A percentile compares a stretch with the other conserved stretches of the same genome.
These are phyloP conservation scores for Pterocles burchelli DNA, from an alignment of 2,113 vertebrate species.

Conservation along the genomic window DNA sequence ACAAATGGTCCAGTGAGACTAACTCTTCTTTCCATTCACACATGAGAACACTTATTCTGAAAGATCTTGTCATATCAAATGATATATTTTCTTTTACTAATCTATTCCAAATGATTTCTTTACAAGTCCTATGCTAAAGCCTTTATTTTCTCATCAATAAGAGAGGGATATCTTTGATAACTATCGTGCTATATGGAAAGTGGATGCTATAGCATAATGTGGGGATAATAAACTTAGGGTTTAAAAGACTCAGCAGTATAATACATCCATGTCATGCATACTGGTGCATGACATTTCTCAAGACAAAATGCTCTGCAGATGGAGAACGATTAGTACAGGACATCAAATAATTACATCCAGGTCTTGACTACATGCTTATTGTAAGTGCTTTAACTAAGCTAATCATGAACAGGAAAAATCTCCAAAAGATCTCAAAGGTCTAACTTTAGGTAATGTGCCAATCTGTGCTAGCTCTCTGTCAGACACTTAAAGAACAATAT, in stretches of 20 bases:
- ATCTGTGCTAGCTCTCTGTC: neutral
- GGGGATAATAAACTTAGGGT: neutral
- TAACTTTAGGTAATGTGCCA: neutral
- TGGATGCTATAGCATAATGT: neutral
- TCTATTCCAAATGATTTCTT: neutral
- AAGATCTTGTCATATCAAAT: neutral
- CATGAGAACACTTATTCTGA: neutral
- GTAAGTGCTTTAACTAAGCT: neutral
- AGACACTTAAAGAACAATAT: neutral
- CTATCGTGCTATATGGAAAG: neutral
- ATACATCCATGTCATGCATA: neutral
- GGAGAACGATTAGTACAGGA: neutral
- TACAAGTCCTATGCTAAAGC: neutral
- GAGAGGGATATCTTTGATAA: neutral
- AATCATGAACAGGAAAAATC: neutral
- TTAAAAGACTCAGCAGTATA: neutral
- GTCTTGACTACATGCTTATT: neutral
- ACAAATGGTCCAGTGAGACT: neutral
- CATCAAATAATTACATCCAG: neutral
- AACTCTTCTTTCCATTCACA: neutral
- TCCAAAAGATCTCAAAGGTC: neutral
- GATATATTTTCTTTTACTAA: neutral
- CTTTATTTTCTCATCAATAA: neutral
- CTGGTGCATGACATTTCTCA: neutral
- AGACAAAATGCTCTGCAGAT: neutral